Conservation (phyloP, 2,888 invertebrate species). For the Leucoma salicis region DNA sequence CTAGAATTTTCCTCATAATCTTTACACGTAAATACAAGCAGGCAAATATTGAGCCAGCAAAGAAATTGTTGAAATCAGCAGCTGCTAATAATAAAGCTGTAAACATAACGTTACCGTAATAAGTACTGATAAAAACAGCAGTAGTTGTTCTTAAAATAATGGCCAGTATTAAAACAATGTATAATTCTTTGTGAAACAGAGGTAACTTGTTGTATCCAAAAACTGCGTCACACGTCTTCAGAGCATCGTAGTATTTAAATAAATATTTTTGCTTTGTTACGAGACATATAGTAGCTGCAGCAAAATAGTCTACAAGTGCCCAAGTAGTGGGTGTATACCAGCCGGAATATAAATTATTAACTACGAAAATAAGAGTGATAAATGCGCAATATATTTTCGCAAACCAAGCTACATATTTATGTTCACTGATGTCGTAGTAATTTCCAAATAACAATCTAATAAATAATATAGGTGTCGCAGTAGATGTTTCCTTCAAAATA, state of each 20-base stretch:
- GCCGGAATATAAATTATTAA: no score
- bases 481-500: no score
- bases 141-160: not conserved
- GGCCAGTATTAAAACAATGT: not conserved
- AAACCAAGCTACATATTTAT: not conserved
- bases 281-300: no score
- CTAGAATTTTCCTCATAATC: not conserved
- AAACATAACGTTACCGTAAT: no score
- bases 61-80: not conserved
- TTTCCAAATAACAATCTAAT: not conserved
- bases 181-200: not conserved
- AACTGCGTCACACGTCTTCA: not conserved
- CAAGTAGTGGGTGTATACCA: no score
- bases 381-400: not conserved
- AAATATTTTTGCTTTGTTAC: not conserved
- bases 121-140: no score
- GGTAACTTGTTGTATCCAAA: slow-evolving; percentile 1
- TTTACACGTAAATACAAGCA: slow-evolving; percentile 1
- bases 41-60: not conserved
- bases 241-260: not conserved
- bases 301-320: no score
- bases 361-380: not conserved
- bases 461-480: no score
- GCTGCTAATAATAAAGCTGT: not conserved
- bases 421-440: not conserved